Conservation (phyloP, 2,113 vertebrate species). For the Trogon surrucura region DNA sequence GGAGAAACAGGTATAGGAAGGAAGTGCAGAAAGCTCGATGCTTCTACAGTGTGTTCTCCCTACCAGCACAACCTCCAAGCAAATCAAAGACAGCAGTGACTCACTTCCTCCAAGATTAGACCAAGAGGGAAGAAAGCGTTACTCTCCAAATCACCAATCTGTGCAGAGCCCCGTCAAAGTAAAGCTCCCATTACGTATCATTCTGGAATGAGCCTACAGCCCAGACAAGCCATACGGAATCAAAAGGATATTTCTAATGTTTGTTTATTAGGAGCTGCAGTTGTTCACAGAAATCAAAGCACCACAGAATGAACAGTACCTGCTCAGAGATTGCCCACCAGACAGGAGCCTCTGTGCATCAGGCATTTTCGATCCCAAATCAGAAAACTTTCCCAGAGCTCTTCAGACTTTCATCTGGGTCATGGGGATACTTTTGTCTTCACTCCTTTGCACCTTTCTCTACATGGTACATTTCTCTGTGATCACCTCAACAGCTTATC, state of each 20-base stretch:
- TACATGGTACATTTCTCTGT: neutral
- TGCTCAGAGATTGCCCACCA: neutral
- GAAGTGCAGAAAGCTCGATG: neutral
- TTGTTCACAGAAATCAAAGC: neutral
- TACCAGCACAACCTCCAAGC: neutral
- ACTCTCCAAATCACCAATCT: conserved; percentile 14
- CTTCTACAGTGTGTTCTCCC: neutral
- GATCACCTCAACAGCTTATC: neutral
- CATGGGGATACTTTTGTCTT: neutral
- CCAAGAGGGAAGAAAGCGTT: neutral
- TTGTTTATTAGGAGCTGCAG: neutral
- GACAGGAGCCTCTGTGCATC: neutral
- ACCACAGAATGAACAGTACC: neutral
- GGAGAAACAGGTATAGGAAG: neutral
- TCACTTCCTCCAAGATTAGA: conserved; percentile 29
- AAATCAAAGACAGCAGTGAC: neutral
- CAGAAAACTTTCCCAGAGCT: neutral
- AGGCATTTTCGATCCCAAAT: neutral
- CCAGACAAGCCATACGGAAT: neutral
- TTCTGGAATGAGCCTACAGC: neutral
- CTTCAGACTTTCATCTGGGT: neutral
- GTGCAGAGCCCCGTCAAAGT: neutral
- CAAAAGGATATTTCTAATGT: neutral
- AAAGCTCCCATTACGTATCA: neutral
- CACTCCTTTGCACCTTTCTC: neutral